Base-by-base conservation (phyloP, 2,797 vertebrate species). In the Anguilla megastoma region DNA sequence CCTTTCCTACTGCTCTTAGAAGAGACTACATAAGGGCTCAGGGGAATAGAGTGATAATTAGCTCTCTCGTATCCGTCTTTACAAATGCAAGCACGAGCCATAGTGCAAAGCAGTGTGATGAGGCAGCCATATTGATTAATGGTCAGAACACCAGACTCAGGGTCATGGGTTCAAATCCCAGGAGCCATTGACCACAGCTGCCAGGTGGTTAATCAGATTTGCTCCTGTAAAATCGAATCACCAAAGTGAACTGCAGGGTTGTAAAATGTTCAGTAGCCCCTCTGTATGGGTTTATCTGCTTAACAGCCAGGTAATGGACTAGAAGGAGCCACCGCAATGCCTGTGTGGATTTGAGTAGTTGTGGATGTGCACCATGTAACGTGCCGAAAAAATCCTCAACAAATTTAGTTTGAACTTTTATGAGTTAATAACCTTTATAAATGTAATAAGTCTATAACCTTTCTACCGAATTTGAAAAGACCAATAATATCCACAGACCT, bases 141-240 rank as follows among this genome's bases (percentile, higher is more conserved):
- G 66, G 36, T 79, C 54, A 21, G 14, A 48, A 24, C 79, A 50
- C 4, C 33, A 24, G 18, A 18, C 41, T 69, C 87, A n/a, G 52
- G 30, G 69, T 86, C 69, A 85, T 18, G 71, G 52, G 87, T 60
- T 80, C 84, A 80, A 85, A 21, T 79, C 71, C 69, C 30, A 7
- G 54, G 50, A 21, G 27, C 21, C 8, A 30, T 14, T n/a, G 50
- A 33, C 50, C 83, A 84, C 50, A 56, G 21, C 12, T n/a, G 24
- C 12, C 30, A 3, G 50, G 2, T 48, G 52, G 12, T 84, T 84
- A 84, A 56, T 45, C 83, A 27, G 30, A 84, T 12, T 18, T 54
- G 3, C 50, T 56, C 50, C 45, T 10, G 79, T 58, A 30, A 84
- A 56, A 84, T n/a, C 12, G 2, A 82, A 58, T 54, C 9, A 14